A percentile compares a stretch with the other conserved stretches of the same genome.
These are phyloP conservation scores for Pelecanoides urinatrix DNA, from an alignment of 2,113 vertebrate genomes.

Conservation along the genomic window DNA sequence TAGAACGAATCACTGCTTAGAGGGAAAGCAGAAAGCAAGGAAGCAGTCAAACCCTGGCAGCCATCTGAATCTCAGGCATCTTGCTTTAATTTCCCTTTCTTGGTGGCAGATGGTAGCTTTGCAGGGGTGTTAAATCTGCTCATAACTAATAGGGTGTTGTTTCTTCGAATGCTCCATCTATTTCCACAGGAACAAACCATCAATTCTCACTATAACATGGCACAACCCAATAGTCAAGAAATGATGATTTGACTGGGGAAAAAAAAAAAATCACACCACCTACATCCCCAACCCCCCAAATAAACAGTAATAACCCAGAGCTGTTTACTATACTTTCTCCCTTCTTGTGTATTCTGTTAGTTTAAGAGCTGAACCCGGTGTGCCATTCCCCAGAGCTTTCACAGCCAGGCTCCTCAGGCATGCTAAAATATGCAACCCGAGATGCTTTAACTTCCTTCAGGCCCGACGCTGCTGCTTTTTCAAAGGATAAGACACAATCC, in stretches of 20 bases:
- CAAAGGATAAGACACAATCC: not conserved
- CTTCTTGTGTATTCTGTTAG: not conserved
- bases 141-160: not conserved
- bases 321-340: not conserved
- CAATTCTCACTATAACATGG: not conserved
- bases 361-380: not conserved
- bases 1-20: not conserved
- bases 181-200: conserved; percentile 6
- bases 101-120: conserved; percentile 47
- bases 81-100: not conserved
- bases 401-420: not conserved
- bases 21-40: not conserved
- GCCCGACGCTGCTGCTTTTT: not conserved
- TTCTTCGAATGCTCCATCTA: not conserved
- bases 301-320: not conserved
- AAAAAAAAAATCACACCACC: not conserved
- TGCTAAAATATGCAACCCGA: not conserved
- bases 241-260: not conserved
- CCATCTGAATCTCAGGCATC: not conserved
- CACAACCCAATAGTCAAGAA: not conserved
- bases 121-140: conserved; percentile 52
- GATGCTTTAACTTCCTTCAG: not conserved
- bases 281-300: not conserved
- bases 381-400: not conserved
- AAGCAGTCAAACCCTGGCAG: not conserved